These are phyloP conservation scores for Graphium colonna DNA, from an alignment of 2,888 invertebrate species.

Conservation along the genomic window DNA sequence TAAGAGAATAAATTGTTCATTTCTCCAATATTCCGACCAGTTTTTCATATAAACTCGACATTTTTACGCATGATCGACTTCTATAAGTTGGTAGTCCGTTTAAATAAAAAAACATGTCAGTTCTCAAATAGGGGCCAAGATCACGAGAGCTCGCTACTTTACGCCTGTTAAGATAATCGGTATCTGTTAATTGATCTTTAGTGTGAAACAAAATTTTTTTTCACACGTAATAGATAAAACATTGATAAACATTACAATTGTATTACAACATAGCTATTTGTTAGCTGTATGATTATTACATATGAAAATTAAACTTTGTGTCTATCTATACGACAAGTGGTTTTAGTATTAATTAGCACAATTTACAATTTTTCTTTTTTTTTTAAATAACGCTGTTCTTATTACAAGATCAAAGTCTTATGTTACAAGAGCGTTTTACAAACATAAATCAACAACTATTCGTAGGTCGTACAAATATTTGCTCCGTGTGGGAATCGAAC, in stretches of 20 bases:
- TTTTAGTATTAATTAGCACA: too few species aligned
- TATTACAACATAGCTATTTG: not conserved
- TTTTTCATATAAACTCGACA: not conserved
- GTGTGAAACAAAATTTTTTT: slow-evolving; percentile 10
- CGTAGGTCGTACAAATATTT: too few species aligned
- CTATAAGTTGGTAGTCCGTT: not conserved
- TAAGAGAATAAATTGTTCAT: not conserved
- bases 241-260: not conserved
- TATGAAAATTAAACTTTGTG: too few species aligned
- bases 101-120: not conserved
- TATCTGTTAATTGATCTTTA: slow-evolving; percentile 3
- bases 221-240: not conserved
- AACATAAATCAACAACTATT: too few species aligned
- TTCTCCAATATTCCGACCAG: too few species aligned
- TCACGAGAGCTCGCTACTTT: not conserved
- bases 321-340: too few species aligned
- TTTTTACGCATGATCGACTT: not conserved
- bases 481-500: too few species aligned
- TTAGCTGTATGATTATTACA: not conserved
- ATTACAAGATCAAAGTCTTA: too few species aligned
- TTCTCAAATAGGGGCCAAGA: slow-evolving; percentile 9
- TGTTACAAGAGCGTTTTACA: too few species aligned
- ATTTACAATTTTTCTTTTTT: too few species aligned
- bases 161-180: slow-evolving; percentile 13
- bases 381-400: too few species aligned